Percentiles rank a stretch among this genome's conserved stretches.
Conservation (phyloP, 1,140 invertebrate genomes). For the Radopholus similis region DNA sequence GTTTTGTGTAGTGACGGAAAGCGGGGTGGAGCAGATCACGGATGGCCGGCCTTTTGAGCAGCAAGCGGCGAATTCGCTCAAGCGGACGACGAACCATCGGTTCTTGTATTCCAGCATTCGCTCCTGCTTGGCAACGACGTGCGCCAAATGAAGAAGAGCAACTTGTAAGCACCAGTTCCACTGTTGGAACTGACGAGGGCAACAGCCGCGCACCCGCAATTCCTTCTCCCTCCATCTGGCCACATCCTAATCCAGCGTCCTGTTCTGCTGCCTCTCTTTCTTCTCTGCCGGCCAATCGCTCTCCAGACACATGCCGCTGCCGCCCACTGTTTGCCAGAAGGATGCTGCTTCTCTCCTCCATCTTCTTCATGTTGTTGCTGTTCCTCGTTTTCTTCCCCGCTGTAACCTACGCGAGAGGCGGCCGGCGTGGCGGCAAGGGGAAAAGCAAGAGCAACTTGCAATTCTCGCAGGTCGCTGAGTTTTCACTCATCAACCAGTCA, state of each 20-base stretch:
- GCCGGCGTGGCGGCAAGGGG: slow-evolving; percentile 56
- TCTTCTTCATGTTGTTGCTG: neutral
- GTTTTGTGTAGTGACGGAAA: neutral
- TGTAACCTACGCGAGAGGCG: slow-evolving; percentile 46
- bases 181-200: neutral
- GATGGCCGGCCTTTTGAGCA: neutral
- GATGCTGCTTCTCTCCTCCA: neutral
- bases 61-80: neutral
- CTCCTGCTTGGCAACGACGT: neutral
- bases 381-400: neutral
- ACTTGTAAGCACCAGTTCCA: neutral
- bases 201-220: neutral
- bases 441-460: slow-evolving; percentile 59
- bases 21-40: neutral
- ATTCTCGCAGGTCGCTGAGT: slow-evolving; percentile 59
- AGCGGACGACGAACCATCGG: neutral
- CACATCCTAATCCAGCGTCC: neutral
- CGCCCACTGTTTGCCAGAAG: no score
- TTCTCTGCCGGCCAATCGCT: neutral
- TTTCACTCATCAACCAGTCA: slow-evolving; percentile 54
- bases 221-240: neutral
- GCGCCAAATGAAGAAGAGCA: no score
- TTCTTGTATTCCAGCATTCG: neutral
- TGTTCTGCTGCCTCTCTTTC: neutral
- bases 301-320: neutral